phyloP scores from a whole-genome alignment of 2,797 vertebrate genomes.

The Acanthopagrus latus region DNA sequence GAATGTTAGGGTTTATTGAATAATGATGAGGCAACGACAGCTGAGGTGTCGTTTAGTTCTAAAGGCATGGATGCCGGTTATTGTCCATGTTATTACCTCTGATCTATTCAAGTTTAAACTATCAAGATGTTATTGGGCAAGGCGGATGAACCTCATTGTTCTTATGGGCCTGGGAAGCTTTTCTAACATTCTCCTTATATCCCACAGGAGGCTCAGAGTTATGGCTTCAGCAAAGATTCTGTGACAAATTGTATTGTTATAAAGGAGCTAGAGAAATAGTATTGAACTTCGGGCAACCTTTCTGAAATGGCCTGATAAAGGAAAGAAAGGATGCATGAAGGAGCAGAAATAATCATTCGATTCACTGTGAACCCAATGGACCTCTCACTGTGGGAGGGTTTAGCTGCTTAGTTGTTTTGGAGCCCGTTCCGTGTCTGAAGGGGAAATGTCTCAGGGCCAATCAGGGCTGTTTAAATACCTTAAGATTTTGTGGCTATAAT shows the following conservation, averaged over 20 bases:
- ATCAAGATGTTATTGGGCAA: conserved; percentile 1
- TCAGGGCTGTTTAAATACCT: conserved; percentile 61
- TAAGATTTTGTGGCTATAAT: conserved; percentile 57
- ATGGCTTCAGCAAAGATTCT: conserved; percentile 49
- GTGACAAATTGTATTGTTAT: conserved; percentile 71
- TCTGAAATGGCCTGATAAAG: conserved; percentile 57
- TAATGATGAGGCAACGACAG: conserved; percentile 33
- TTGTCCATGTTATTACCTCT: conserved; percentile 15
- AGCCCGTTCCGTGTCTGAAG: conserved; percentile 34
- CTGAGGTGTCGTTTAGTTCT: background rate
- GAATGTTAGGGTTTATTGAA: conserved; percentile 33
- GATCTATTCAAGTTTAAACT: conserved; percentile 16
- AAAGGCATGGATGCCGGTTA: background rate
- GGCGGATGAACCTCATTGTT: conserved; percentile 13
- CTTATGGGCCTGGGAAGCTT: conserved; percentile 17
- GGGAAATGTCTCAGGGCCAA: conserved; percentile 56
- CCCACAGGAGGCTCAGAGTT: conserved; percentile 33
- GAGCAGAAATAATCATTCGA: conserved; percentile 60
- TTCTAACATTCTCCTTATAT: conserved; percentile 39
- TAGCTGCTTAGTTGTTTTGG: conserved; percentile 50
- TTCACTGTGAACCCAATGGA: conserved; percentile 53
- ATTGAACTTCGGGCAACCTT: conserved; percentile 62
- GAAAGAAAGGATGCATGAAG: conserved; percentile 51
- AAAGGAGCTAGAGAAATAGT: conserved; percentile 57
- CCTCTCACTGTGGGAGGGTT: conserved; percentile 40